A percentile compares a stretch with the other conserved stretches of the same genome.
Conservation (phyloP, 2,113 vertebrate species). For the Xiphorhynchus elegans region DNA sequence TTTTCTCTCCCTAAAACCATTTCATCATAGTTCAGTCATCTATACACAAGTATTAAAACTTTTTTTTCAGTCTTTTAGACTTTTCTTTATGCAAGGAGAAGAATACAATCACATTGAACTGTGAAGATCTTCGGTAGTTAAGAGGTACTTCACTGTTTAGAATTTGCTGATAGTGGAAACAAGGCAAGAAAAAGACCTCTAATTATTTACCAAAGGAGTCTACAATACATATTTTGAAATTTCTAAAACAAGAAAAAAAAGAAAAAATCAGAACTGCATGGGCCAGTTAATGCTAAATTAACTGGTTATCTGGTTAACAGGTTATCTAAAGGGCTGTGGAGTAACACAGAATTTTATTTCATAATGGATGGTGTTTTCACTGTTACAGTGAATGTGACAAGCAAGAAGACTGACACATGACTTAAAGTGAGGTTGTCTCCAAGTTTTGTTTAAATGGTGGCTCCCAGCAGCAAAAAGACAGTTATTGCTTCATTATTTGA, state of each 20-base stretch:
- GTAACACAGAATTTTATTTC: not conserved
- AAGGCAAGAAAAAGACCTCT: not conserved
- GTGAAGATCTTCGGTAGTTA: not conserved
- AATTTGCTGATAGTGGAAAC: not conserved
- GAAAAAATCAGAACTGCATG: too few species aligned
- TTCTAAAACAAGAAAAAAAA: not conserved
- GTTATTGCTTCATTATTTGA: not conserved
- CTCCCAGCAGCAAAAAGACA: not conserved
- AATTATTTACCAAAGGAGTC: not conserved
- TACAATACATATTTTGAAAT: not conserved
- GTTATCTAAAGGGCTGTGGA: not conserved
- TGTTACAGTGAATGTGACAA: not conserved
- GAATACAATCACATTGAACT: not conserved
- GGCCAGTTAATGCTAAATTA: not conserved
- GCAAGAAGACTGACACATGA: not conserved
- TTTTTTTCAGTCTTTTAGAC: not conserved
- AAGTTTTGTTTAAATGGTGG: not conserved
- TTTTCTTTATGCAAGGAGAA: not conserved
- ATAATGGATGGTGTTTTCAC: not conserved
- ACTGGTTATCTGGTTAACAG: not conserved
- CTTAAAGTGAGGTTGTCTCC: not conserved
- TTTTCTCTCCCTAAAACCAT: not conserved
- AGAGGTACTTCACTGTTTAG: not conserved
- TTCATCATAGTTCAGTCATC: not conserved
- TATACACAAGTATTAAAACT: not conserved